A percentile compares a stretch with the other conserved stretches of the same genome.
phyloP scores from a whole-genome alignment of 2,113 vertebrate genomes.

The Malurus alboscapulatus region DNA sequence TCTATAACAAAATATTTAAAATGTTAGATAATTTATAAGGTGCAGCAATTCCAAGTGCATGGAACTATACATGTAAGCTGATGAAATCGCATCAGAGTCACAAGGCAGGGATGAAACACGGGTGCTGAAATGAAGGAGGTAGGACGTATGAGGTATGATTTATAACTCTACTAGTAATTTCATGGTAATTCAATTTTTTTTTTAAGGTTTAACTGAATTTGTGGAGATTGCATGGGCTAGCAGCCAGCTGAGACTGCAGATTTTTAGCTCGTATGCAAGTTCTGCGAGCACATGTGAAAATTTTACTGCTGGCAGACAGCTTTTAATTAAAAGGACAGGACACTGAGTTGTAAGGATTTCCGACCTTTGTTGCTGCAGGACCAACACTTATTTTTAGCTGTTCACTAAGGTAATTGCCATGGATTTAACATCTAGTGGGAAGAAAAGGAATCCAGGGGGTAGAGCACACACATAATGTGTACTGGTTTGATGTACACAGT shows the following conservation, averaged over 20 bases:
- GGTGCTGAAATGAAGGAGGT: neutral
- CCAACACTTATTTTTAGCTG: neutral
- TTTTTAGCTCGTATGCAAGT: neutral
- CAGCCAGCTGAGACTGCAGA: constrained; percentile 17
- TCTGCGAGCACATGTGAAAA: neutral
- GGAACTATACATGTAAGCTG: neutral
- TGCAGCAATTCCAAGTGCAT: neutral
- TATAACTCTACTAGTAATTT: constrained; percentile 13
- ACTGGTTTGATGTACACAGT: neutral
- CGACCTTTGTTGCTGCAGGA: neutral
- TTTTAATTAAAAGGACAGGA: constrained; percentile 30
- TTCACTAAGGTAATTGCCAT: neutral
- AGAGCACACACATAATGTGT: neutral
- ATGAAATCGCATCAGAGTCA: neutral
- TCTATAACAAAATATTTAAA: constrained; percentile 73
- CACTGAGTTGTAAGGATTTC: neutral
- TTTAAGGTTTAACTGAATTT: constrained; percentile 31
- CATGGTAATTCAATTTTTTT: neutral
- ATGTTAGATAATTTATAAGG: constrained; percentile 18
- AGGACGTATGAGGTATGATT: neutral
- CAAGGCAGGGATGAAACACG: neutral
- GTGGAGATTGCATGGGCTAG: neutral
- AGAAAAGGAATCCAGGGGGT: neutral
- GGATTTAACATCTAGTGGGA: neutral
- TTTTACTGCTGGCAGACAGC: neutral